Evolutionary conservation across 2,888 invertebrate genomes (phyloP).

Genomic region (Pantelozetes paolii): DNA sequence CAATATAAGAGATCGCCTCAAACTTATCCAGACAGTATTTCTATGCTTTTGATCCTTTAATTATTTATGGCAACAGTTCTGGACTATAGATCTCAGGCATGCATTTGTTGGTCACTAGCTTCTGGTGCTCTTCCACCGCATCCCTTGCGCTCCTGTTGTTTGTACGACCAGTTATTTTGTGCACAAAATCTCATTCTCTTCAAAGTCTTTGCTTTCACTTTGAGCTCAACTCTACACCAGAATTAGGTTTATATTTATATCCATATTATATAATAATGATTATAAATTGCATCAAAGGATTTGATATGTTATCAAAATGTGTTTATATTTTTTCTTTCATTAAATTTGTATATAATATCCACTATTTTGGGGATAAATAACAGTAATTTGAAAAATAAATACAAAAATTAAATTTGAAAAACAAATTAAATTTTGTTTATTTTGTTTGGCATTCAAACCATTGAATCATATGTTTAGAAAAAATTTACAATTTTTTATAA

Average conservation of each 20-base stretch:
- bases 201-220: not conserved
- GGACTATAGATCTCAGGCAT: not conserved
- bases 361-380: too few species aligned
- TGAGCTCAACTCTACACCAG: not conserved
- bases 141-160: not conserved
- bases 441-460: too few species aligned
- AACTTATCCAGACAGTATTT: conserved; percentile 14
- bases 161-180: not conserved
- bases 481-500: too few species aligned
- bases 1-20: conserved; percentile 23
- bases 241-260: not conserved
- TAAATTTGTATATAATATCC: not conserved
- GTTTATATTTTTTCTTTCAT: not conserved
- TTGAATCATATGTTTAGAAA: too few species aligned
- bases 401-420: not conserved
- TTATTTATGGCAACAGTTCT: conserved; percentile 31
- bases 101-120: not conserved
- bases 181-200: not conserved
- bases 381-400: not conserved
- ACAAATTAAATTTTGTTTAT: not conserved
- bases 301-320: not conserved
- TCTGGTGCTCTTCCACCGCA: not conserved
- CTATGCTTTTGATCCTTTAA: conserved; percentile 18
- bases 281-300: not conserved
- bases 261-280: conserved; percentile 19